A percentile compares a stretch with the other conserved stretches of the same genome.
These are phyloP conservation scores for Oreochromis niloticus DNA, from an alignment of 2,113 vertebrate species.

Conservation along the genomic window DNA sequence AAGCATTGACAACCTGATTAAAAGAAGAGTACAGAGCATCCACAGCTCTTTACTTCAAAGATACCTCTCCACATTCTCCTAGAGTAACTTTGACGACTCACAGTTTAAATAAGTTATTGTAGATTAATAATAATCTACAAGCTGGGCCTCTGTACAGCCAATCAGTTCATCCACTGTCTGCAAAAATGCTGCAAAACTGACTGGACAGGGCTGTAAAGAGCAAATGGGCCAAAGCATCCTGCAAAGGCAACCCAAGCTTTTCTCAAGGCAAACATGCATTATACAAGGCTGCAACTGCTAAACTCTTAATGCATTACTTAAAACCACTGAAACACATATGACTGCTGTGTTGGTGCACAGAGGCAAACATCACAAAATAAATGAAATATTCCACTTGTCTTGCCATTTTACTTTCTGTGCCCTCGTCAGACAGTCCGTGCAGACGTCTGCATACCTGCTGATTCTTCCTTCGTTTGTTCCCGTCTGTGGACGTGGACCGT, in stretches of 20 bases:
- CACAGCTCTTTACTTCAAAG: background rate
- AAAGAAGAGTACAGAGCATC: background rate
- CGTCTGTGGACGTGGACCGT: background rate
- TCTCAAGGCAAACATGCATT: background rate
- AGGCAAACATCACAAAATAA: background rate
- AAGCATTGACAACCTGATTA: background rate
- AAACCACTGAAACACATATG: background rate
- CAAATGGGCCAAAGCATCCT: background rate
- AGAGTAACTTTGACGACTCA: background rate
- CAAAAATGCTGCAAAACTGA: background rate
- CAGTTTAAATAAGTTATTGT: background rate
- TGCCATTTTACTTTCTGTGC: background rate
- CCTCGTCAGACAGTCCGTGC: rapidly evolving
- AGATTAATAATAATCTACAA: background rate
- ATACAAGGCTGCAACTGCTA: background rate
- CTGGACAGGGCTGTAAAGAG: background rate
- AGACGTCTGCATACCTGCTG: background rate
- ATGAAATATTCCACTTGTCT: background rate
- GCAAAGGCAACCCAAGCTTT: background rate
- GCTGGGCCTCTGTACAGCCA: background rate
- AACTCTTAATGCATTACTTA: background rate
- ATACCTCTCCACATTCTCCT: background rate
- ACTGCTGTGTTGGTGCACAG: background rate
- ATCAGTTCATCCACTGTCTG: background rate
- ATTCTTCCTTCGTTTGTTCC: background rate